Evolutionary conservation across 2,113 vertebrate genomes (phyloP).

Genomic region (Nannospalax galili): DNA sequence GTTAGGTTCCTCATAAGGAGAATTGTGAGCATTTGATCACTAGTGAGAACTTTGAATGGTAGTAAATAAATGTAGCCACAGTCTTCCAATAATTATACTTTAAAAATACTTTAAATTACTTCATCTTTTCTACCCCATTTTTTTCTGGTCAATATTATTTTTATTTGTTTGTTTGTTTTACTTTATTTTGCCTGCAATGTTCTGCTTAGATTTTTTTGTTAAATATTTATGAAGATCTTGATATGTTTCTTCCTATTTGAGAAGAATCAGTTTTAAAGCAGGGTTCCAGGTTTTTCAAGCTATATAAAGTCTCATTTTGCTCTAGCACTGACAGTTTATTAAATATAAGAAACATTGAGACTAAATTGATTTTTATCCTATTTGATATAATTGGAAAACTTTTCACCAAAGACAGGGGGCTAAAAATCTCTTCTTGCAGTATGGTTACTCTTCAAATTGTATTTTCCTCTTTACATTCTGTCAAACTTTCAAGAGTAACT

Average conservation of each 20-base stretch:
- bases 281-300: neutral
- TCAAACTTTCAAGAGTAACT: neutral
- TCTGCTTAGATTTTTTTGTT: slow-evolving; percentile 36
- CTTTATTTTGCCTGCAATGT: slow-evolving; percentile 26
- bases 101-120: neutral
- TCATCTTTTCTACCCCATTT: neutral
- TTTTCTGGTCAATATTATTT: neutral
- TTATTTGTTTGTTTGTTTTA: slow-evolving; percentile 6
- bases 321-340: neutral
- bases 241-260: slow-evolving; percentile 14
- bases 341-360: neutral
- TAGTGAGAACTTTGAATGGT: neutral
- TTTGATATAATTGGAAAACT: neutral
- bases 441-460: neutral
- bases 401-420: neutral
- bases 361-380: neutral
- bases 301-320: neutral
- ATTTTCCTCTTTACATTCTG: neutral
- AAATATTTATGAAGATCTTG: slow-evolving; percentile 48
- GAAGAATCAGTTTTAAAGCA: slow-evolving; percentile 25
- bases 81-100: neutral
- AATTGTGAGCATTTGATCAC: neutral
- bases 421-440: slow-evolving; percentile 45
- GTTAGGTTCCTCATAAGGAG: neutral
- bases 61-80: neutral